A percentile compares a stretch with the other conserved stretches of the same genome.
phyloP scores from a whole-genome alignment of 1,140 invertebrate genomes.

The Papilio xuthus region DNA sequence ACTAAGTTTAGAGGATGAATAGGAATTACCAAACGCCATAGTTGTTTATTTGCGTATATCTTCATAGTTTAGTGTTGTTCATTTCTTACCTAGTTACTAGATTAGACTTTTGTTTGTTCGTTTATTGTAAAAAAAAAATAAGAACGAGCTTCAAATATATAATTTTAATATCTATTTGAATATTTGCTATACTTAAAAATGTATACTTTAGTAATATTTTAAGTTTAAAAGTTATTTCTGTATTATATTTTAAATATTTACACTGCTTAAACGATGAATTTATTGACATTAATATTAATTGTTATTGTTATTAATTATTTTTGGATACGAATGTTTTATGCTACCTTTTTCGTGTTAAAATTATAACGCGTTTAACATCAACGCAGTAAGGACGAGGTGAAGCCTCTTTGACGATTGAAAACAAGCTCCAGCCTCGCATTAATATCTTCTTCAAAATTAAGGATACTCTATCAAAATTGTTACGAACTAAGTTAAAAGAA shows the following conservation, averaged over 20 bases:
- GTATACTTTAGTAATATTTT: constrained; percentile 65
- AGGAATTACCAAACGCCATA: constrained; percentile 67
- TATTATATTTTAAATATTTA: constrained; percentile 80
- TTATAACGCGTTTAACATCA: constrained; percentile 55
- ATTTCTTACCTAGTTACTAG: constrained; percentile 67
- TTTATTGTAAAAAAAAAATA: constrained; percentile 61
- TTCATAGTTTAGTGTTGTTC: constrained; percentile 54
- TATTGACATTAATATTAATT: constrained; percentile 75
- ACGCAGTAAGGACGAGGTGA: constrained; percentile 38
- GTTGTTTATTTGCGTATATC: constrained; percentile 69
- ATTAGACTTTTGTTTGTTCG: constrained; percentile 68
- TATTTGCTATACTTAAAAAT: constrained; percentile 74
- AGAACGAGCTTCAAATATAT: constrained; percentile 78
- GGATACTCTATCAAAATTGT: constrained; percentile 70
- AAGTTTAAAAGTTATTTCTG: constrained; percentile 74
- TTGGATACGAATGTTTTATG: constrained; percentile 78
- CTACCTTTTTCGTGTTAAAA: constrained; percentile 69
- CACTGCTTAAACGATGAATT: constrained; percentile 78
- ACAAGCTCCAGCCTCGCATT: constrained; percentile 70
- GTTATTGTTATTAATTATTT: constrained; percentile 79
- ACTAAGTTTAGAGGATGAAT: constrained; percentile 81
- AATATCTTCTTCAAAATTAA: constrained; percentile 74
- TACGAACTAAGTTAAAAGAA: constrained; percentile 67
- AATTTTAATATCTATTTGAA: constrained; percentile 77
- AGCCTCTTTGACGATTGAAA: constrained; percentile 45